Percentiles rank a stretch among this genome's conserved stretches.
Evolutionary conservation across 2,888 invertebrate genomes (phyloP).

Genomic region (Helicoverpa assulta): DNA sequence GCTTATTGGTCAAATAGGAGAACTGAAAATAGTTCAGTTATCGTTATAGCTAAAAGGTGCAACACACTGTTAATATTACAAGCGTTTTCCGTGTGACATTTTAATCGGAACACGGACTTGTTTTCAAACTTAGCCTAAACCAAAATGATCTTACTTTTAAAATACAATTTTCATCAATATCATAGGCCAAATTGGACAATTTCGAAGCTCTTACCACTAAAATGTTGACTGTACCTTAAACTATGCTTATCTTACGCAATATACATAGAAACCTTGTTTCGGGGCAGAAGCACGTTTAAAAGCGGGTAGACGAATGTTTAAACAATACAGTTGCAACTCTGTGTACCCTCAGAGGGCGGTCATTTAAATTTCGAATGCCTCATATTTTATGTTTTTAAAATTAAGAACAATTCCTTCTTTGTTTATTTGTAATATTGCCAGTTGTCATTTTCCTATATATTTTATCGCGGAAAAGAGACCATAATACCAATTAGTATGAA

Average conservation of each 20-base stretch:
- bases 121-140: constrained; percentile 27
- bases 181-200: constrained; percentile 33
- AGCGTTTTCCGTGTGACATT: not conserved
- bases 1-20: too few relatives aligned
- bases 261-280: constrained; percentile 20
- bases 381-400: not conserved
- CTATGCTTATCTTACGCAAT: constrained; percentile 50
- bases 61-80: too few relatives aligned
- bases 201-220: constrained; percentile 41
- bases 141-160: constrained; percentile 21
- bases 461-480: constrained; percentile 22
- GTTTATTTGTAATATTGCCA: not conserved
- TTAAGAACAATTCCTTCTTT: not conserved
- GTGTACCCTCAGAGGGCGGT: constrained; percentile 3
- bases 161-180: constrained; percentile 23
- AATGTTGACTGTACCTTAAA: constrained; percentile 53
- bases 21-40: too few relatives aligned
- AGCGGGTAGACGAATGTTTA: constrained; percentile 38
- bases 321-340: constrained; percentile 44
- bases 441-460: not conserved
- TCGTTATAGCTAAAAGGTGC: too few relatives aligned
- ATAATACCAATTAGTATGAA: constrained; percentile 30
- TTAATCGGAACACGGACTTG: not conserved
- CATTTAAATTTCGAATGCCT: constrained; percentile 6
- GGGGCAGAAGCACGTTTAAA: not conserved